Base-by-base conservation (phyloP, 2,888 invertebrate species). In the Allygus modestus region DNA sequence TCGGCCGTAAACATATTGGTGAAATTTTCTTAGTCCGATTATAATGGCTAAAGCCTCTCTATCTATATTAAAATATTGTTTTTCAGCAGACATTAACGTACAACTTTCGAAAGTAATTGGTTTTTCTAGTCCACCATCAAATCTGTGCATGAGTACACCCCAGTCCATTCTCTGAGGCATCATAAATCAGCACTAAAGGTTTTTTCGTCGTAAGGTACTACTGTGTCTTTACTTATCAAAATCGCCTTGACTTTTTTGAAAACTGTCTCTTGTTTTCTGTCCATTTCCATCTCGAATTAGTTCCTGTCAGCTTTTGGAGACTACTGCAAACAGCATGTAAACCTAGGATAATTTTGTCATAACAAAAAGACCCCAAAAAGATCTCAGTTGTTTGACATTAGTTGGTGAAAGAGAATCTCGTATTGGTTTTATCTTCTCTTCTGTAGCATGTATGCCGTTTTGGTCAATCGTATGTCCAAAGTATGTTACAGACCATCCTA, bases 381-480 rank as follows among this genome's bases (percentile, higher is more conserved):
- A 37, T 37, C 37, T 37, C 9, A 37, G 9, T 37, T 37, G 37
- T 37, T 37, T 37, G n/a, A 37, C 37, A 37, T 37, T 37, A 37
- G 37, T 28, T 69, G 69, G 31, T n/a, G 33, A 28, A 31, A 31
- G 73, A 4, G 73, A 1, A 20, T 73, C 37, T 73, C 43, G 2
- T 1, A 73, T 73, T 41, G 73, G 43, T 37, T 43, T 73, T 12
- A 41, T 43, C 11, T 73, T 73, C 5, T 73, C 73, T 37, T 73
- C 73, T 4, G 73, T 73, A 15, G 7, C 43, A 15, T 73, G 43
- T 31, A 81, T 61, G 33, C 81, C 61, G 20, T 20, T 41, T 37
- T 58, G 12, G 28, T 81, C 81, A 54, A 81, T 81, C 7, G 15
- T 41, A 20, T 81, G 81, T 2, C 81, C 81, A 11, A 81, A 33